Evolutionary conservation across 2,888 invertebrate genomes (phyloP).

Genomic region (Polietes domitor): DNA sequence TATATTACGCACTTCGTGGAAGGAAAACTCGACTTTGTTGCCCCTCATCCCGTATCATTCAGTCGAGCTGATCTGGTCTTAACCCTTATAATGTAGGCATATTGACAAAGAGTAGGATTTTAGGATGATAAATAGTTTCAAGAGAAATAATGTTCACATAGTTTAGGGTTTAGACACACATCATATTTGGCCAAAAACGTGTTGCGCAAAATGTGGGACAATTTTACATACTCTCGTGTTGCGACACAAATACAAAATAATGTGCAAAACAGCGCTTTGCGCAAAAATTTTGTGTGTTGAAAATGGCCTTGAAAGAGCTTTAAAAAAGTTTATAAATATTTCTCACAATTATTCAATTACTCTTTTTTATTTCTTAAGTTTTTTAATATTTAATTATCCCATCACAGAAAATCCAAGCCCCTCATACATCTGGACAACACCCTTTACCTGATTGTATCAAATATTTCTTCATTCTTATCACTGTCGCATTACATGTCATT

Average conservation of each 20-base stretch:
- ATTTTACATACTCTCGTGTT: no score
- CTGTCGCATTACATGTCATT: constrained; percentile 44
- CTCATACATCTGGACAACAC: neutral
- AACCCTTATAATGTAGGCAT: constrained; percentile 36
- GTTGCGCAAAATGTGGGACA: no score
- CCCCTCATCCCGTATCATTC: neutral
- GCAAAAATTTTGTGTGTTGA: no score
- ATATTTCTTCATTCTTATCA: neutral
- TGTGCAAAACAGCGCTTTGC: no score
- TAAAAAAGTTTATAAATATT: no score
- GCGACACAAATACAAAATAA: no score
- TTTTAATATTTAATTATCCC: neutral
- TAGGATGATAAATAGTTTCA: no score
- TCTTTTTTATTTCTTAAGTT: neutral
- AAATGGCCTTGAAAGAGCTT: no score
- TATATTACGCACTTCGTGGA: constrained; percentile 8
- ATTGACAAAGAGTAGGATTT: neutral
- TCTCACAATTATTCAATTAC: no score
- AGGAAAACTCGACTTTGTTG: neutral
- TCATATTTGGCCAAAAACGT: no score
- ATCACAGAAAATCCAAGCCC: neutral
- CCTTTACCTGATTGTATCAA: neutral
- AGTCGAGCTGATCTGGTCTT: neutral
- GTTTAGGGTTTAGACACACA: no score
- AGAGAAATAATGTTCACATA: no score